Conservation (phyloP, 2,113 vertebrate species). For the Microcebus murinus region DNA sequence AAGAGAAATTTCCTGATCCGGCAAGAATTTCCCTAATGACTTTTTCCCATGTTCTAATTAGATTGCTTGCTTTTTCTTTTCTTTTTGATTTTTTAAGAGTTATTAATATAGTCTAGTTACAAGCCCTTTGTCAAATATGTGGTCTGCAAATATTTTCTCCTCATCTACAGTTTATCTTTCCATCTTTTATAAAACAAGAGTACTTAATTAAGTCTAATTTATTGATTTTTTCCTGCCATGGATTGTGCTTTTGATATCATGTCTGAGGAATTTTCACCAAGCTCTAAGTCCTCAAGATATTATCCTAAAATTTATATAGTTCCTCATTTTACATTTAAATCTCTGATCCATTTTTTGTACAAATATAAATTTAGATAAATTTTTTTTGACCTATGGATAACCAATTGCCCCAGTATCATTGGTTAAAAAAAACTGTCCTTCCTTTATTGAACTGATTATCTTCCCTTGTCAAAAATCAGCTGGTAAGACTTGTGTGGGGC, state of each 20-base stretch:
- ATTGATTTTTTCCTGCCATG: neutral
- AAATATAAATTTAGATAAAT: neutral
- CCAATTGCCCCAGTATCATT: neutral
- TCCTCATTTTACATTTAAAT: conserved; percentile 8
- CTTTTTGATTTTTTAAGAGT: neutral
- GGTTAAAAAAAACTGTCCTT: neutral
- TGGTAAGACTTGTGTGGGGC: neutral
- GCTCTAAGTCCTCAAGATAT: neutral
- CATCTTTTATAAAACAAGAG: neutral
- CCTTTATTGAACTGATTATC: neutral
- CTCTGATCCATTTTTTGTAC: neutral
- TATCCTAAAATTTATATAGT: neutral
- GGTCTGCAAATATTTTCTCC: neutral
- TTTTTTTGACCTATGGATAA: neutral
- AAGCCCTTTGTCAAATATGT: neutral
- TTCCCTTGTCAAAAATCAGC: neutral
- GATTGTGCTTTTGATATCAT: neutral
- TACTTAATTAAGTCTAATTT: neutral
- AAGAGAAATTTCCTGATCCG: neutral
- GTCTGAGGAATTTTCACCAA: neutral
- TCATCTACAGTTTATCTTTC: neutral
- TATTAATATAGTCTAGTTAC: neutral
- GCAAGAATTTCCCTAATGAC: neutral
- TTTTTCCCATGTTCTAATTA: neutral
- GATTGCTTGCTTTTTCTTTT: neutral